A percentile compares a stretch with the other conserved stretches of the same genome.
Conservation (phyloP, 2,888 invertebrate species). For the Cheilosia pagana region DNA sequence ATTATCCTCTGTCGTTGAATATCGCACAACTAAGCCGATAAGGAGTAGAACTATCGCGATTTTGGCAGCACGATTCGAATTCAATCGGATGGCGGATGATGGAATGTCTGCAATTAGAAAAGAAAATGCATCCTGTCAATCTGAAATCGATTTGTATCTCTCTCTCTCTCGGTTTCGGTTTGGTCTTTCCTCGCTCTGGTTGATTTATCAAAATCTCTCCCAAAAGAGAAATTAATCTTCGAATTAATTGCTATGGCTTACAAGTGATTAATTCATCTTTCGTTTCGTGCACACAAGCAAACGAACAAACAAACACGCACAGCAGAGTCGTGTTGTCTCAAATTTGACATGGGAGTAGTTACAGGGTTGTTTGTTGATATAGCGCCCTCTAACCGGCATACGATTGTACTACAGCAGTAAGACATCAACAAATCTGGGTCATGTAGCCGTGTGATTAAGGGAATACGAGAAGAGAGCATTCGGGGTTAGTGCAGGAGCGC, state of each 20-base stretch:
- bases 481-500: slow-evolving; percentile 35
- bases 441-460: slow-evolving; percentile 64
- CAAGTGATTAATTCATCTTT: slow-evolving; percentile 70
- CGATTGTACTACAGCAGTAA: slow-evolving; percentile 50
- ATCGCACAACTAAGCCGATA: slow-evolving; percentile 45
- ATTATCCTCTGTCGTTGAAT: slow-evolving; percentile 30
- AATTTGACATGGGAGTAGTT: slow-evolving; percentile 46
- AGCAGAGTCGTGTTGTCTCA: slow-evolving; percentile 12
- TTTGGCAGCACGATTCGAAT: slow-evolving; percentile 52
- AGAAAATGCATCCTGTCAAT: slow-evolving; percentile 64
- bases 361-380: slow-evolving; percentile 24
- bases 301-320: background rate
- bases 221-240: slow-evolving; percentile 81
- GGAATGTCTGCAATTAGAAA: slow-evolving; percentile 60
- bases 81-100: slow-evolving; percentile 59
- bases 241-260: slow-evolving; percentile 79
- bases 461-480: slow-evolving; percentile 5
- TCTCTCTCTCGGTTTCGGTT: background rate
- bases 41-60: slow-evolving; percentile 52
- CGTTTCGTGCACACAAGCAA: slow-evolving; percentile 14
- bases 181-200: slow-evolving; percentile 36
- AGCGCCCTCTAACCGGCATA: slow-evolving; percentile 42
- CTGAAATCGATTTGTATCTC: slow-evolving; percentile 31
- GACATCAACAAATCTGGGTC: slow-evolving; percentile 57
- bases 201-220: slow-evolving; percentile 77